phyloP scores from a whole-genome alignment of 2,113 vertebrate species.

The Prolemur simus region DNA sequence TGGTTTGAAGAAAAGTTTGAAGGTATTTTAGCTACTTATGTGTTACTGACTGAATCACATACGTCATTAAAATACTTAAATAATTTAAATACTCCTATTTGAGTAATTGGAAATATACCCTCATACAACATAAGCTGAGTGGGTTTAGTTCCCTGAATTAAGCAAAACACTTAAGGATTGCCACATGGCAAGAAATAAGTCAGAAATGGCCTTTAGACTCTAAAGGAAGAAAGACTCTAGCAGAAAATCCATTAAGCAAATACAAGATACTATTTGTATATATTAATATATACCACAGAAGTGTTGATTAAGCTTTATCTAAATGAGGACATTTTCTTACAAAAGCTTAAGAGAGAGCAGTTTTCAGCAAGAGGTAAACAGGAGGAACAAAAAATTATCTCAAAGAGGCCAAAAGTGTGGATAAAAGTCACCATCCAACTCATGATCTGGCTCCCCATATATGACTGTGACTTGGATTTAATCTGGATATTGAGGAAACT shows the following conservation, averaged over 20 bases:
- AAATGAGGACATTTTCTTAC: background rate
- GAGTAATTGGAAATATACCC: slow-evolving; percentile 56
- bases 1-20: background rate
- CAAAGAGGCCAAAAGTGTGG: background rate
- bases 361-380: background rate
- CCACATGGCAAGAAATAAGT: slow-evolving; percentile 61
- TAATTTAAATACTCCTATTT: slow-evolving; percentile 51
- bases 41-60: slow-evolving; percentile 35
- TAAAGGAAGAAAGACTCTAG: background rate
- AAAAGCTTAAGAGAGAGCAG: background rate
- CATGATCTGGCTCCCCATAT: background rate
- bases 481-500: background rate
- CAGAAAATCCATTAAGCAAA: slow-evolving; percentile 43
- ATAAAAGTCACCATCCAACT: background rate
- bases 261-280: background rate
- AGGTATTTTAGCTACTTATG: background rate
- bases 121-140: slow-evolving; percentile 59
- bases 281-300: background rate
- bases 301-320: background rate
- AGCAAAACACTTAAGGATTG: slow-evolving; percentile 62
- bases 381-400: background rate
- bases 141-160: slow-evolving; percentile 58
- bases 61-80: slow-evolving; percentile 61
- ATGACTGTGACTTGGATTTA: background rate
- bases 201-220: slow-evolving; percentile 47